A percentile compares a stretch with the other conserved stretches of the same genome.
Conservation (phyloP, 2,113 vertebrate genomes). For the Verasper variegatus region DNA sequence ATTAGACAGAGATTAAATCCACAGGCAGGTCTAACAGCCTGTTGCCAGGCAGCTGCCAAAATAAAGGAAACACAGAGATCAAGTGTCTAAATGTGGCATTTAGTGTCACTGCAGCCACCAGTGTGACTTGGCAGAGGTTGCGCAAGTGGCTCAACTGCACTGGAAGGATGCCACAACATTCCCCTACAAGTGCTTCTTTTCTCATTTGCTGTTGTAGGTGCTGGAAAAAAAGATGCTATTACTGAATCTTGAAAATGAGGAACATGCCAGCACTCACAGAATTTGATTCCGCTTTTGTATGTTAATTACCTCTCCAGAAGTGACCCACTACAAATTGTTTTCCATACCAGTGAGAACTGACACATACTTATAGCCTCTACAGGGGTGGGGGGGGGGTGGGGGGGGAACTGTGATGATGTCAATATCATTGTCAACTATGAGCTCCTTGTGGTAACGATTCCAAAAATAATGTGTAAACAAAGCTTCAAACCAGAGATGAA, state of each 20-base stretch:
- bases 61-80: constrained; percentile 73
- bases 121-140: constrained; percentile 67
- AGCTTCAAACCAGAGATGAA: neutral
- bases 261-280: constrained; percentile 42
- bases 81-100: constrained; percentile 73
- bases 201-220: constrained; percentile 60
- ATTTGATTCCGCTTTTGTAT: constrained; percentile 39
- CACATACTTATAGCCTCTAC: constrained; percentile 15
- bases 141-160: constrained; percentile 56
- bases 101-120: constrained; percentile 74
- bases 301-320: constrained; percentile 33
- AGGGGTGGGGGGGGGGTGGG: neutral
- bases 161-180: constrained; percentile 73
- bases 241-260: constrained; percentile 35
- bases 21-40: constrained; percentile 46
- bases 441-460: neutral
- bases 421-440: neutral
- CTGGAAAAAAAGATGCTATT: constrained; percentile 53
- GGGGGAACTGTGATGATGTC: neutral
- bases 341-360: constrained; percentile 23
- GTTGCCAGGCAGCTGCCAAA: constrained; percentile 72
- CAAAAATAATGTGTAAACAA: neutral
- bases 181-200: constrained; percentile 61
- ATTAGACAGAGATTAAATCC: constrained; percentile 51
- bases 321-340: constrained; percentile 25